phyloP scores from a whole-genome alignment of 1,140 invertebrate species.

The Holotrichia oblita region DNA sequence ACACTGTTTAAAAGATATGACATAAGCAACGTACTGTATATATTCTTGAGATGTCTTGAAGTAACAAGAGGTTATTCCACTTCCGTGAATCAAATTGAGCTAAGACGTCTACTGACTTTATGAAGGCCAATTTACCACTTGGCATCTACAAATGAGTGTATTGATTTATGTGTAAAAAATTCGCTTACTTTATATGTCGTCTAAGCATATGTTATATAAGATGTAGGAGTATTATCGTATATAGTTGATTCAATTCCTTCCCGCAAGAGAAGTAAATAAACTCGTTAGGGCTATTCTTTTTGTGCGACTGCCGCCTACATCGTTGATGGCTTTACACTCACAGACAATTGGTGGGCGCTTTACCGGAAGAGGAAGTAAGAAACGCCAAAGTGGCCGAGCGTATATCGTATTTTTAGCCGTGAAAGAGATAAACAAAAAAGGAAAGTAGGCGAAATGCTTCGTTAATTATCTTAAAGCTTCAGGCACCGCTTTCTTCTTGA shows the following conservation, averaged over 20 bases:
- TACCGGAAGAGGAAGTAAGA: not conserved
- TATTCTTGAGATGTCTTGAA: too few relatives aligned
- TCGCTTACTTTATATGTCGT: not conserved
- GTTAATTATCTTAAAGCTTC: slow-evolving; percentile 9
- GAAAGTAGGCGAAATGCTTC: not conserved
- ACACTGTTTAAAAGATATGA: too few relatives aligned
- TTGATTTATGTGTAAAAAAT: slow-evolving; percentile 23
- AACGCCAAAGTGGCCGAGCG: not conserved
- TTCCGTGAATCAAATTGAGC: slow-evolving; percentile 10
- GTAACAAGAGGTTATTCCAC: slow-evolving; percentile 27
- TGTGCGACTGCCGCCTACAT: not conserved
- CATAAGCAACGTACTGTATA: too few relatives aligned
- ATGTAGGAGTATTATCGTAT: not conserved
- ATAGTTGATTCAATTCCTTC: not conserved
- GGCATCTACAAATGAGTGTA: slow-evolving; percentile 7
- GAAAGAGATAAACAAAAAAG: slow-evolving; percentile 3
- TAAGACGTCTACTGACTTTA: not conserved
- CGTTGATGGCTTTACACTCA: not conserved
- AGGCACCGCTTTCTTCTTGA: not conserved
- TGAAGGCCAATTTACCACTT: slow-evolving; percentile 20
- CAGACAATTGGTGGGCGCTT: not conserved
- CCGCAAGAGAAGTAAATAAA: slow-evolving; percentile 18
- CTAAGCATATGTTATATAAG: not conserved
- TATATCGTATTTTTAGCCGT: not conserved
- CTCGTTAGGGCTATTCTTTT: not conserved